Percentiles rank a stretch among this genome's conserved stretches.
phyloP scores from a whole-genome alignment of 2,888 invertebrate species.

The Linhomoeus sp. region DNA sequence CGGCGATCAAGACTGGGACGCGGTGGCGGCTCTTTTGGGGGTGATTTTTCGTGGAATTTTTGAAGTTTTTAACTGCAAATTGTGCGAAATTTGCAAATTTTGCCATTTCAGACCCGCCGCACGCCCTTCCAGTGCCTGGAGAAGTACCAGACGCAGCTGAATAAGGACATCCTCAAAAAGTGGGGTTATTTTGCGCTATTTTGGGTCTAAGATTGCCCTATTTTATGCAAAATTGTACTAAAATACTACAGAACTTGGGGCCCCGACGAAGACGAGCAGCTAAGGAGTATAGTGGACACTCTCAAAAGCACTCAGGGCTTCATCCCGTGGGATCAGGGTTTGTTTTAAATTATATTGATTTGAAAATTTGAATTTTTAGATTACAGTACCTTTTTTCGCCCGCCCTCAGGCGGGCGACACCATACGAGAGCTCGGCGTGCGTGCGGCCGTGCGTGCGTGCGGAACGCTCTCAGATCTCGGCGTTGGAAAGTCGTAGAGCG shows the following conservation, averaged over 20 bases:
- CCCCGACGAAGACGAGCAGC: slow-evolving; percentile 44
- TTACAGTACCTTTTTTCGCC: too few relatives aligned
- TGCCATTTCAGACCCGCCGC: slow-evolving; percentile 25
- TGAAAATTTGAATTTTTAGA: not conserved
- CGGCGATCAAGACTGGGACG: slow-evolving; percentile 9
- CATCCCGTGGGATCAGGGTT: slow-evolving; percentile 49
- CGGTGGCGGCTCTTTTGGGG: slow-evolving; percentile 12
- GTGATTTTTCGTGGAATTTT: too few relatives aligned
- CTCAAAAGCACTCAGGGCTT: slow-evolving; percentile 39
- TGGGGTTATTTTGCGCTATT: not conserved
- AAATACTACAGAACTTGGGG: slow-evolving; percentile 39
- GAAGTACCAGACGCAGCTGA: slow-evolving; percentile 27
- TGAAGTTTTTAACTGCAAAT: too few relatives aligned
- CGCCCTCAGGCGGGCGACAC: too few relatives aligned
- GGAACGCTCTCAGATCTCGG: too few relatives aligned
- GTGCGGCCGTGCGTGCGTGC: too few relatives aligned
- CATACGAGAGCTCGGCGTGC: too few relatives aligned
- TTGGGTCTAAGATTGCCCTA: not conserved
- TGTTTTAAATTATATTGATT: not conserved
- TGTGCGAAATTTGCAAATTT: too few relatives aligned
- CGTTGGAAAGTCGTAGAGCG: too few relatives aligned
- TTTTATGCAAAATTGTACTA: not conserved
- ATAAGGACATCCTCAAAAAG: slow-evolving; percentile 7
- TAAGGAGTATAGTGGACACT: slow-evolving; percentile 42
- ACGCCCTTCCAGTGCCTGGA: slow-evolving; percentile 32